A percentile compares a stretch with the other conserved stretches of the same genome.
These are phyloP conservation scores for Rambutsinella grinnellia DNA, from an alignment of 2,888 invertebrate species.

Conservation along the genomic window DNA sequence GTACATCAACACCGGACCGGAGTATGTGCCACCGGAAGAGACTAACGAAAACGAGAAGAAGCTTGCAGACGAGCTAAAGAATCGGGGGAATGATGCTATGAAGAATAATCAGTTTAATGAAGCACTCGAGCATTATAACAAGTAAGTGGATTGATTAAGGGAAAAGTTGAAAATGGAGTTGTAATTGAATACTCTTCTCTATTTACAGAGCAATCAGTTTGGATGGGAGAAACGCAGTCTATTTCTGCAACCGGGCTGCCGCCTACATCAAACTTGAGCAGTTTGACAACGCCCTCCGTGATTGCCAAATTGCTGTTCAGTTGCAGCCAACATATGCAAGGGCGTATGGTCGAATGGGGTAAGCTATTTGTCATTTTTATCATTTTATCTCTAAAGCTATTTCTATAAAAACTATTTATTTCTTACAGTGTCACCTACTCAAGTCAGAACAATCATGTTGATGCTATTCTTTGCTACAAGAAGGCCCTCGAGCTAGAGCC, in stretches of 20 bases:
- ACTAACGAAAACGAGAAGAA: conserved; percentile 70
- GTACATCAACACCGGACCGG: conserved; percentile 67
- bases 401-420: no score
- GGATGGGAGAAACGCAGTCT: conserved; percentile 91
- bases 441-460: conserved; percentile 83
- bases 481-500: conserved; percentile 93
- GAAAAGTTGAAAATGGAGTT: not conserved
- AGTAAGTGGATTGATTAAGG: conserved; percentile 69
- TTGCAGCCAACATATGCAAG: conserved; percentile 94
- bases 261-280: conserved; percentile 91
- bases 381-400: not conserved
- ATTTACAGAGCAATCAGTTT: conserved; percentile 84
- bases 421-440: conserved; percentile 80
- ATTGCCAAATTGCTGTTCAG: conserved; percentile 89
- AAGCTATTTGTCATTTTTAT: conserved; percentile 56
- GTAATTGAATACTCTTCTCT: not conserved
- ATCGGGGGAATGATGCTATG: conserved; percentile 91
- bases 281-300: conserved; percentile 86
- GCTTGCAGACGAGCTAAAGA: conserved; percentile 88
- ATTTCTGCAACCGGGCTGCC: conserved; percentile 97
- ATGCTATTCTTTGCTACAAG: conserved; percentile 88
- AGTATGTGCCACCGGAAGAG: conserved; percentile 67
- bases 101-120: conserved; percentile 83
- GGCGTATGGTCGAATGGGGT: conserved; percentile 92
- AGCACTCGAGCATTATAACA: conserved; percentile 86